Percentiles rank a stretch among this genome's conserved stretches.
Evolutionary conservation across 2,888 invertebrate genomes (phyloP).

Genomic region (Furcula furcula): DNA sequence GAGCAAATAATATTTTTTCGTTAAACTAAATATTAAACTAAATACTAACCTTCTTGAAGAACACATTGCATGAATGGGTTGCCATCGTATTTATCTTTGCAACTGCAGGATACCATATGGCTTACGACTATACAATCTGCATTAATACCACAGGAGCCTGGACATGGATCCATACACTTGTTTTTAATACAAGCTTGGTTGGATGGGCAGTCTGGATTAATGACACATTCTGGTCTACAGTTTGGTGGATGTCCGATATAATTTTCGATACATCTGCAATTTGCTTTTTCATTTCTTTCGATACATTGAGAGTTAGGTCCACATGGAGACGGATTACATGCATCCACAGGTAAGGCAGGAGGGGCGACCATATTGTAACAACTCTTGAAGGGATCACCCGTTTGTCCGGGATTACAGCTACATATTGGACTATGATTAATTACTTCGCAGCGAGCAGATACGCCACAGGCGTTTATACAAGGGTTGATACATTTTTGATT

Average conservation of each 20-base stretch:
- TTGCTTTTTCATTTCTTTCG: slow-evolving; percentile 83
- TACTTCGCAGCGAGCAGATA: slow-evolving; percentile 89
- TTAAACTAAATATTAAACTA: no score
- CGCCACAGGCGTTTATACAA: slow-evolving; percentile 90
- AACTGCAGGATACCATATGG: slow-evolving; percentile 91
- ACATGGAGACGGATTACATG: slow-evolving; percentile 90
- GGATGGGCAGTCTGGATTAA: slow-evolving; percentile 90
- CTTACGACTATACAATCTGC: slow-evolving; percentile 90
- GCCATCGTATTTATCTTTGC: slow-evolving; percentile 88
- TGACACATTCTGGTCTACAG: slow-evolving; percentile 91
- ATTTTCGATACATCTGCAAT: slow-evolving; percentile 88
- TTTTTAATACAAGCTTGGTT: slow-evolving; percentile 90
- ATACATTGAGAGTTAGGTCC: slow-evolving; percentile 90
- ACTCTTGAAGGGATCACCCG: slow-evolving; percentile 90
- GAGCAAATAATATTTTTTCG: no score
- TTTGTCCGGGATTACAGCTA: slow-evolving; percentile 88
- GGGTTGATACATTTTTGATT: slow-evolving; percentile 92
- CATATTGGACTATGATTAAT: slow-evolving; percentile 94
- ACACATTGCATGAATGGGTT: slow-evolving; percentile 92
- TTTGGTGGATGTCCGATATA: slow-evolving; percentile 91
- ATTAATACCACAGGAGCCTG: slow-evolving; percentile 90
- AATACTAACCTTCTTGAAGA: slow-evolving; percentile 49
- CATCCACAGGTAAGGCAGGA: slow-evolving; percentile 66
- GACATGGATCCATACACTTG: slow-evolving; percentile 91
- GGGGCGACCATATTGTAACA: slow-evolving; percentile 80